A percentile compares a stretch with the other conserved stretches of the same genome.
Conservation (phyloP, 2,888 invertebrate species). For the Orgyia antiqua region DNA sequence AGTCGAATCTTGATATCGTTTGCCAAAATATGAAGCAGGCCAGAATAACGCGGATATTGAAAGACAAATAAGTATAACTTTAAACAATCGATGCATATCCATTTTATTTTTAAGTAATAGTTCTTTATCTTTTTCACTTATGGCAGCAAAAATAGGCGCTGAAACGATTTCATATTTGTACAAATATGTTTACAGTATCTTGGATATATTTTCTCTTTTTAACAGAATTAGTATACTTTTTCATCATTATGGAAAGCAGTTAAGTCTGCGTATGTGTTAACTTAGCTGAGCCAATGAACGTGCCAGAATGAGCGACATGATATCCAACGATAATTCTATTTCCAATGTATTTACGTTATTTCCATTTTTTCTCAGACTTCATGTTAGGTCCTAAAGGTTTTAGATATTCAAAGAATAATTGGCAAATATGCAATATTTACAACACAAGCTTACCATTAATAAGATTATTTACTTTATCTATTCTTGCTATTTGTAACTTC, state of each 20-base stretch:
- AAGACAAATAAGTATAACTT: conserved; percentile 7
- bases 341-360: too few species aligned
- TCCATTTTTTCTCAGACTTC: too few species aligned
- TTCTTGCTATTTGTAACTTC: conserved; percentile 18
- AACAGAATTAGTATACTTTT: not conserved
- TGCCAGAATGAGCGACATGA: too few species aligned
- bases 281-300: too few species aligned
- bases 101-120: conserved; percentile 20
- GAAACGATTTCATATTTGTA: conserved; percentile 1
- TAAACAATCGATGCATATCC: conserved; percentile 20
- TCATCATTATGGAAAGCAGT: too few species aligned
- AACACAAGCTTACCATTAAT: conserved; percentile 25
- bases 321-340: too few species aligned
- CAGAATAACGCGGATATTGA: conserved; percentile 11
- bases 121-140: conserved; percentile 22
- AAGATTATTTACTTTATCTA: conserved; percentile 29
- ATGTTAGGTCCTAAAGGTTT: too few species aligned
- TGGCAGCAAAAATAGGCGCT: conserved; percentile 35
- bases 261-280: too few species aligned
- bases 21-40: conserved; percentile 20
- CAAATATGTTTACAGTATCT: too few species aligned
- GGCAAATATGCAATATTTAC: too few species aligned
- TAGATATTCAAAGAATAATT: too few species aligned
- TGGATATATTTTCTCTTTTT: not conserved
- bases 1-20: conserved; percentile 20